A percentile compares a stretch with the other conserved stretches of the same genome.
phyloP scores from a whole-genome alignment of 92 coral and sea anemone genomes.

The Pocillopora meandrina region DNA sequence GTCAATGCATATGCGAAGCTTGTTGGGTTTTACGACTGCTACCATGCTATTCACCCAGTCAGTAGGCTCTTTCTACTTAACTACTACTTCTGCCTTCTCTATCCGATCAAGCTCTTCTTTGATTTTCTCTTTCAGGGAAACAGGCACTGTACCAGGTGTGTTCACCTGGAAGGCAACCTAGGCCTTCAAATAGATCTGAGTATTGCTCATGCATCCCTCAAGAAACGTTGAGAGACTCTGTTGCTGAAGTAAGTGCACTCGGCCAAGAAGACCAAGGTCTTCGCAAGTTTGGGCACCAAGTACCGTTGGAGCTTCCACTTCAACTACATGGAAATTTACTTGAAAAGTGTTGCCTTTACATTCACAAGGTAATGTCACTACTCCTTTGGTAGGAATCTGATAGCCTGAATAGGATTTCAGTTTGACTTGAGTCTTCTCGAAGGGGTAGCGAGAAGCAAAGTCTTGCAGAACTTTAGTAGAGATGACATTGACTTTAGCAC shows the following conservation, averaged over 20 bases:
- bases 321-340: conserved; percentile 17
- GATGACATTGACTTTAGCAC: conserved; percentile 51
- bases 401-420: conserved; percentile 17
- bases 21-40: conserved; percentile 16
- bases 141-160: conserved; percentile 23
- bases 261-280: conserved; percentile 38
- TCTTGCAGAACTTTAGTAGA: conserved; percentile 27
- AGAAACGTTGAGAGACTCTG: not conserved
- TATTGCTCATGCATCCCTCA: not conserved
- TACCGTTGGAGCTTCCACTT: conserved; percentile 43
- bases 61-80: conserved; percentile 32
- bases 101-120: conserved; percentile 23
- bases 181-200: conserved; percentile 26
- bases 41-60: conserved; percentile 38
- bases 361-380: conserved; percentile 42
- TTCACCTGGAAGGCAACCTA: conserved; percentile 36
- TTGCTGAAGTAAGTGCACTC: conserved; percentile 25
- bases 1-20: too few relatives aligned
- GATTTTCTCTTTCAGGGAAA: conserved; percentile 9
- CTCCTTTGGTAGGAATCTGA: conserved; percentile 11
- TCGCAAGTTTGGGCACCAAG: conserved; percentile 49
- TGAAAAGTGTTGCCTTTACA: conserved; percentile 34
- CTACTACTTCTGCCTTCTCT: conserved; percentile 35
- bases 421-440: conserved; percentile 4
- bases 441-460: not conserved